These are phyloP conservation scores for Drosophila trichaetosa DNA, from an alignment of 2,888 invertebrate genomes.

Conservation along the genomic window DNA sequence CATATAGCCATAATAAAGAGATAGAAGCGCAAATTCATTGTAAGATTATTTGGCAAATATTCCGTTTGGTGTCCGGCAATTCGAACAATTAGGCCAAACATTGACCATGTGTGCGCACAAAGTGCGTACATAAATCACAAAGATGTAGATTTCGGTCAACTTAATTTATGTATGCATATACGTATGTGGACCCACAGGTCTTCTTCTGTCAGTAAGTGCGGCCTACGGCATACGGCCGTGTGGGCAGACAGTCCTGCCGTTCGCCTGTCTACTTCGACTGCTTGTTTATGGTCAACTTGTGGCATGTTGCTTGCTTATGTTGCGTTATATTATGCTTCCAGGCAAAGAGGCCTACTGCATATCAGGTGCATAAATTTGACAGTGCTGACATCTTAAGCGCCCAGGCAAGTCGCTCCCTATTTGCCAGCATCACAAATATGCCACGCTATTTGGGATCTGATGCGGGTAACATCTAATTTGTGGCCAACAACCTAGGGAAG, in stretches of 20 bases:
- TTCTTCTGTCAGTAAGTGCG: conserved; percentile 7
- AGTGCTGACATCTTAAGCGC: conserved; percentile 58
- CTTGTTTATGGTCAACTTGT: background rate
- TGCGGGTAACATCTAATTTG: conserved; percentile 25
- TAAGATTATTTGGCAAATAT: conserved; percentile 59
- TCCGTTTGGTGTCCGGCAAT: conserved; percentile 31
- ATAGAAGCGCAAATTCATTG: conserved; percentile 26
- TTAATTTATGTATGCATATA: conserved; percentile 60
- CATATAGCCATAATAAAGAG: conserved; percentile 19
- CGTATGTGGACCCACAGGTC: background rate
- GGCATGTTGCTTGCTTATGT: conserved; percentile 16
- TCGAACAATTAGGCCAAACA: conserved; percentile 54
- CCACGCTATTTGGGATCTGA: conserved; percentile 24
- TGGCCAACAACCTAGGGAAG: background rate
- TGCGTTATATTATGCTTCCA: conserved; percentile 21
- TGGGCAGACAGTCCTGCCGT: background rate
- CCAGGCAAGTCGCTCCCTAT: background rate
- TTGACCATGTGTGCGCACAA: conserved; percentile 47
- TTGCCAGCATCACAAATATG: conserved; percentile 7
- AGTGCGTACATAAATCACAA: conserved; percentile 65
- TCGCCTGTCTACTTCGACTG: background rate
- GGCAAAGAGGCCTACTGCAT: conserved; percentile 35
- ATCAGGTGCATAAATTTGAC: conserved; percentile 68
- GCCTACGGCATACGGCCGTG: background rate
- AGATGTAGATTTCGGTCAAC: conserved; percentile 55